A percentile compares a stretch with the other conserved stretches of the same genome.
These are phyloP conservation scores for Tryphoninae sp. DNA, from an alignment of 2,888 invertebrate genomes.

Conservation along the genomic window DNA sequence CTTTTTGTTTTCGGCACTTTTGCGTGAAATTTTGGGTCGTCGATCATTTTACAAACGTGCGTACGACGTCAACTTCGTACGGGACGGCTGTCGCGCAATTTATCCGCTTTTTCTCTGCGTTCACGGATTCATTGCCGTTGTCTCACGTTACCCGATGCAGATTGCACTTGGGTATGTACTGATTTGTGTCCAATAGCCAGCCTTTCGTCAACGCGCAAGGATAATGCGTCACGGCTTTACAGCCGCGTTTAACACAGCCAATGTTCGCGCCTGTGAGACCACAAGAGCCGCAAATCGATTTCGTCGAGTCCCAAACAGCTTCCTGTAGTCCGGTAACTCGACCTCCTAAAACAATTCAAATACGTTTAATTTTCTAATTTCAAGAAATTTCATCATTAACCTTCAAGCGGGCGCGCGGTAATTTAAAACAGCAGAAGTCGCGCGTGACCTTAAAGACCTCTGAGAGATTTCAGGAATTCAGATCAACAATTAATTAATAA, in stretches of 20 bases:
- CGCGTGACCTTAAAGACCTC: too few relatives aligned
- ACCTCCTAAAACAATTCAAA: slow-evolving; percentile 71
- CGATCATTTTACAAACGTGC: slow-evolving; percentile 26
- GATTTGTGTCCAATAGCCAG: slow-evolving; percentile 79
- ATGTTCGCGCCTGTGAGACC: slow-evolving; percentile 80
- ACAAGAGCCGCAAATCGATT: slow-evolving; percentile 79
- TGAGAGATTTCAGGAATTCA: too few relatives aligned
- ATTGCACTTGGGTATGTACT: slow-evolving; percentile 79
- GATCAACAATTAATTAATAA: too few relatives aligned
- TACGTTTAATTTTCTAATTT: background rate
- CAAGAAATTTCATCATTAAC: background rate
- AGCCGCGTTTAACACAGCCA: slow-evolving; percentile 80
- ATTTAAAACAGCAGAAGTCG: too few relatives aligned
- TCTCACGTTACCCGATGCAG: slow-evolving; percentile 79
- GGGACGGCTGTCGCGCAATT: slow-evolving; percentile 38
- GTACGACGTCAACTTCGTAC: slow-evolving; percentile 8
- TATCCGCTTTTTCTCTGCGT: slow-evolving; percentile 52
- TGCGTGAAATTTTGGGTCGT: background rate
- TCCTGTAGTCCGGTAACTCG: slow-evolving; percentile 79
- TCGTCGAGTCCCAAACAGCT: slow-evolving; percentile 79
- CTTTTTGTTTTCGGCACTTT: background rate
- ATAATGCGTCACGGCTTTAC: slow-evolving; percentile 80
- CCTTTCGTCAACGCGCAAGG: slow-evolving; percentile 80
- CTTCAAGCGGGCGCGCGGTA: too few relatives aligned
- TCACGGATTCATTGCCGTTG: slow-evolving; percentile 68